These are phyloP conservation scores for Nephrotoma guestfalica DNA, from an alignment of 2,888 invertebrate genomes.

Conservation along the genomic window DNA sequence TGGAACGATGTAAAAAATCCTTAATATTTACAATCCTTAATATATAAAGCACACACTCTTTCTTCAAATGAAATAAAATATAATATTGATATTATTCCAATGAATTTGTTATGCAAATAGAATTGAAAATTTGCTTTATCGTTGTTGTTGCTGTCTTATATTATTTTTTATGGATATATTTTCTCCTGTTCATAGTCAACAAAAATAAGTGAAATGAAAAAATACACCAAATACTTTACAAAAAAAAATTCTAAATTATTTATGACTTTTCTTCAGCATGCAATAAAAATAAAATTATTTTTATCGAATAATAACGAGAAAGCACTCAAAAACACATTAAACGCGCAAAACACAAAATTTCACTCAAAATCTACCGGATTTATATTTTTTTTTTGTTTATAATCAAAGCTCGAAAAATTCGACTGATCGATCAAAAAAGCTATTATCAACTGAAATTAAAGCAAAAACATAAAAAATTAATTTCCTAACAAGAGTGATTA, in stretches of 20 bases:
- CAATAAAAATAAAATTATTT: background rate
- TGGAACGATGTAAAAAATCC: background rate
- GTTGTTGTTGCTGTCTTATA: background rate
- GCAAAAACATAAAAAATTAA: background rate
- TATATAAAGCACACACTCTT: background rate
- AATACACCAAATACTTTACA: background rate
- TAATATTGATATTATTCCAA: background rate
- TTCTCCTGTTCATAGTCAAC: background rate
- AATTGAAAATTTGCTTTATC: background rate
- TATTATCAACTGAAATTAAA: background rate
- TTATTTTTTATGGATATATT: background rate
- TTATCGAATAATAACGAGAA: background rate
- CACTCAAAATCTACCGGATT: background rate
- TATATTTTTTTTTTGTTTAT: background rate
- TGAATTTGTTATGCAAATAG: background rate
- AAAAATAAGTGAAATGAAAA: background rate
- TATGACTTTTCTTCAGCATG: background rate
- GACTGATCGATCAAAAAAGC: background rate
- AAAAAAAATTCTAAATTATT: background rate
- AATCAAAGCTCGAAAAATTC: background rate
- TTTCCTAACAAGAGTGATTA: background rate
- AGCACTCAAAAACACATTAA: background rate
- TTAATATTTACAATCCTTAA: background rate
- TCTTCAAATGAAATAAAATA: background rate
- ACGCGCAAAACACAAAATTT: background rate